Evolutionary conservation across 1,140 invertebrate species (phyloP), one percentile per base, ranked within the genome.

Genomic region (Brachionus manjavacas): DNA sequence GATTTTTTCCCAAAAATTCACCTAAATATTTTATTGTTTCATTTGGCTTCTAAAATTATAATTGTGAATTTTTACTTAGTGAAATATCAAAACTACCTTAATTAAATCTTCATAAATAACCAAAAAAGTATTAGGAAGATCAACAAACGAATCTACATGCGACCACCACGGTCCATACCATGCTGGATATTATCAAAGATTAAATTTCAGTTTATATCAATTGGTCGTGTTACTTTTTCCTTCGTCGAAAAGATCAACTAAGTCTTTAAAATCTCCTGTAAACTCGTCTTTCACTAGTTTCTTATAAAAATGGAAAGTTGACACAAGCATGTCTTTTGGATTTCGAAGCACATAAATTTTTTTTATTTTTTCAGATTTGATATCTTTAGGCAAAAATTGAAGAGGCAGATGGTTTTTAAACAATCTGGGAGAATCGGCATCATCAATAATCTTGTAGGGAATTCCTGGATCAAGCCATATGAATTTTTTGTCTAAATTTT

Each of bases 161-260:
- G 35, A 39, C 70, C 70, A 72, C 70, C 70, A 72, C 28, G 70
- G 41, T 9, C 70, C 70, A 72, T 72, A 72, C 52, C 52, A 60
- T 8, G 52, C 52, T 60, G 8, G 8, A n/a, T 11, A 0, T 12
- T 0, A 9, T 60, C 25, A 60, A 60, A 60, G 31, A 60, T 20
- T 60, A 3, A 60, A 60, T 60, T 23, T 7, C 2, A n/a, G 4
- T 60, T 2, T 20, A 20, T 60, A 9, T 60, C 31, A 35, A 35
- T 35, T 60, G 16, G 2, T 20, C 6, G 9, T 25, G 23, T 60
- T 60, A 60, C 52, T 60, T 60, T 60, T 60, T 60, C 52, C 52
- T 60, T 60, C n/a, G 2, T 60, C 52, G 20, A 60, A 60, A 60
- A 60, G 52, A 3, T 60, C 16, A 9, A 60, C 20, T 20, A 60